Evolutionary conservation across 1,140 invertebrate genomes (phyloP).

Genomic region (Eufriesea mexicana): DNA sequence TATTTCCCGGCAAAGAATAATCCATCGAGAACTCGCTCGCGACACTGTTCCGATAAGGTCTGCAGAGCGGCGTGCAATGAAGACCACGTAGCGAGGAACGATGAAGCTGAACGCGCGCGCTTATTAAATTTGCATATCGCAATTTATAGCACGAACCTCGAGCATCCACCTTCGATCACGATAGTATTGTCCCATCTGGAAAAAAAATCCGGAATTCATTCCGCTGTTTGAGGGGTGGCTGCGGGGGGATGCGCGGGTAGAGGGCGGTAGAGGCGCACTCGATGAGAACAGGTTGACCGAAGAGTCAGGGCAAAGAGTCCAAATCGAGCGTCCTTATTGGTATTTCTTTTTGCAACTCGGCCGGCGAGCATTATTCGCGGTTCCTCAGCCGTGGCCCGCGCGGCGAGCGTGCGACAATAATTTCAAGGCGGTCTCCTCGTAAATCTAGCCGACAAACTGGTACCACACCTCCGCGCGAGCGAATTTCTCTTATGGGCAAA

Average conservation of each 20-base stretch:
- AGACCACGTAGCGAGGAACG: slow-evolving; percentile 47
- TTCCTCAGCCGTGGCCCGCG: slow-evolving; percentile 16
- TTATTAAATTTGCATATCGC: slow-evolving; percentile 75
- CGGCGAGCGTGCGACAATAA: slow-evolving; percentile 54
- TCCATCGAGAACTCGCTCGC: slow-evolving; percentile 9
- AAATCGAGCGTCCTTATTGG: slow-evolving; percentile 12
- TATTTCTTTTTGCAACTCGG: slow-evolving; percentile 30
- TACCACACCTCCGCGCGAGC: slow-evolving; percentile 53
- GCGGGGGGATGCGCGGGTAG: neutral
- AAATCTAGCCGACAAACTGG: slow-evolving; percentile 64
- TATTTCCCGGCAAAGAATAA: slow-evolving; percentile 10
- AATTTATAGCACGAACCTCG: slow-evolving; percentile 66
- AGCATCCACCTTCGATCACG: slow-evolving; percentile 63
- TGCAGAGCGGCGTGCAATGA: slow-evolving; percentile 39
- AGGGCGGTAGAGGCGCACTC: neutral
- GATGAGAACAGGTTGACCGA: slow-evolving; percentile 46
- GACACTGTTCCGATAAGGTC: slow-evolving; percentile 34
- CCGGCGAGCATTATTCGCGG: slow-evolving; percentile 34
- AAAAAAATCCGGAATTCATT: slow-evolving; percentile 39
- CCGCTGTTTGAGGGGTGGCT: neutral
- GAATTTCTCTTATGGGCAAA: slow-evolving; percentile 66
- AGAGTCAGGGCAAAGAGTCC: neutral
- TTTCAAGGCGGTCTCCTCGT: slow-evolving; percentile 61
- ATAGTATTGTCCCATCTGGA: slow-evolving; percentile 62
- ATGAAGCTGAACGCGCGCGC: slow-evolving; percentile 42